These are phyloP conservation scores for Buathra laborator DNA, from an alignment of 2,888 invertebrate species.

Conservation along the genomic window DNA sequence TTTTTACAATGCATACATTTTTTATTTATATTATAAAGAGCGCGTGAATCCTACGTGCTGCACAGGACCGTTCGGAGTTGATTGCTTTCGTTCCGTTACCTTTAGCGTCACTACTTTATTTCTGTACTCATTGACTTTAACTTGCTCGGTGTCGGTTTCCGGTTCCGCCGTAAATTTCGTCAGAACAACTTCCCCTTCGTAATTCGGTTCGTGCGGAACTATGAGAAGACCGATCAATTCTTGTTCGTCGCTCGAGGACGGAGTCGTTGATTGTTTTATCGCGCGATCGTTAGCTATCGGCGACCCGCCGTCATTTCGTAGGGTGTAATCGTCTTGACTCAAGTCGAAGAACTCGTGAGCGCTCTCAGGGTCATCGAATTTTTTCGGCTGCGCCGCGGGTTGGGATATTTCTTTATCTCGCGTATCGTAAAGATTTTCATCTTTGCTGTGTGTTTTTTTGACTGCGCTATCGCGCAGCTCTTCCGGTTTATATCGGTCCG, in stretches of 20 bases:
- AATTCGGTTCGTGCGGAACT: slow-evolving; percentile 64
- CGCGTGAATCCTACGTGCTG: slow-evolving; percentile 70
- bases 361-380: slow-evolving; percentile 66
- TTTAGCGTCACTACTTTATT: slow-evolving; percentile 74
- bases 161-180: slow-evolving; percentile 74
- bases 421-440: neutral
- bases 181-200: slow-evolving; percentile 74
- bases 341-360: slow-evolving; percentile 72
- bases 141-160: slow-evolving; percentile 73
- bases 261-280: neutral
- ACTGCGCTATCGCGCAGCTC: neutral
- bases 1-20: neutral
- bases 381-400: neutral
- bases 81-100: slow-evolving; percentile 71
- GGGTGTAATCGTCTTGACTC: slow-evolving; percentile 68
- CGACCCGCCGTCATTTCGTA: slow-evolving; percentile 48
- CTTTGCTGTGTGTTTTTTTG: neutral
- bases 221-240: slow-evolving; percentile 25
- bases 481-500: slow-evolving; percentile 6
- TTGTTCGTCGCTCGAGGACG: slow-evolving; percentile 24
- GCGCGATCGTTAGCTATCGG: slow-evolving; percentile 4
- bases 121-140: slow-evolving; percentile 74
- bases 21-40: slow-evolving; percentile 65
- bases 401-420: neutral
- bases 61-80: slow-evolving; percentile 70